Evolutionary conservation across 1,140 invertebrate genomes (phyloP).

Genomic region (Apolygus lucorum): DNA sequence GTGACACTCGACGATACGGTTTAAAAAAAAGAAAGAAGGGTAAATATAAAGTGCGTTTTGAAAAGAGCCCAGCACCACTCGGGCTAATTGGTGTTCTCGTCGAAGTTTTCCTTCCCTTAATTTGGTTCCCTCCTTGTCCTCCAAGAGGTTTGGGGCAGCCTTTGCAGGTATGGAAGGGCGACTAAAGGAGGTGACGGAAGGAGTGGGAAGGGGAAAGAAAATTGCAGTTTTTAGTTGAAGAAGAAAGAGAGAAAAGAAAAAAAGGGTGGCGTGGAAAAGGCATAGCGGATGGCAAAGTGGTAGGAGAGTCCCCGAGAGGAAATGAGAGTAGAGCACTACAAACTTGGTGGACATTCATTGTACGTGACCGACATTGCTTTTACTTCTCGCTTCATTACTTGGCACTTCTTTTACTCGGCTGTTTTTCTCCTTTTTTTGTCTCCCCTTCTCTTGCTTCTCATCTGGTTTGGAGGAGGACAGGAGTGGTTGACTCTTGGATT

Average conservation of each 20-base stretch:
- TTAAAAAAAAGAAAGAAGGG: too few relatives aligned
- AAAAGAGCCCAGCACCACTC: background rate
- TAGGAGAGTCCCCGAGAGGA: background rate
- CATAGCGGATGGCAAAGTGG: too few relatives aligned
- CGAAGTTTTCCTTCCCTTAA: background rate
- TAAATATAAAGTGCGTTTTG: background rate
- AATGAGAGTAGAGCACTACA: background rate
- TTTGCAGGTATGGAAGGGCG: background rate
- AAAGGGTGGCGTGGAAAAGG: background rate
- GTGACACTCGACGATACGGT: background rate
- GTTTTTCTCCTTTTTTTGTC: background rate
- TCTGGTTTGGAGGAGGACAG: background rate
- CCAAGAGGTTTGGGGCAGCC: background rate
- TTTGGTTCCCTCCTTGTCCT: background rate
- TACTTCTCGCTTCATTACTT: background rate
- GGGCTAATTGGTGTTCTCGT: background rate
- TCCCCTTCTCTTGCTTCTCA: background rate
- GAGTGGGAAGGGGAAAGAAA: too few relatives aligned
- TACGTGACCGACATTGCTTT: background rate
- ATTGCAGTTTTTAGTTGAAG: background rate
- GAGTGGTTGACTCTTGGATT: background rate
- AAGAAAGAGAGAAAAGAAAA: too few relatives aligned
- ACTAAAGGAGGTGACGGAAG: background rate
- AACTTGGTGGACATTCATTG: background rate
- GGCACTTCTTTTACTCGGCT: background rate